Percentiles rank a stretch among this genome's conserved stretches.
Conservation (phyloP, 2,888 invertebrate genomes). For the Hirtodrosophila histrioides region DNA sequence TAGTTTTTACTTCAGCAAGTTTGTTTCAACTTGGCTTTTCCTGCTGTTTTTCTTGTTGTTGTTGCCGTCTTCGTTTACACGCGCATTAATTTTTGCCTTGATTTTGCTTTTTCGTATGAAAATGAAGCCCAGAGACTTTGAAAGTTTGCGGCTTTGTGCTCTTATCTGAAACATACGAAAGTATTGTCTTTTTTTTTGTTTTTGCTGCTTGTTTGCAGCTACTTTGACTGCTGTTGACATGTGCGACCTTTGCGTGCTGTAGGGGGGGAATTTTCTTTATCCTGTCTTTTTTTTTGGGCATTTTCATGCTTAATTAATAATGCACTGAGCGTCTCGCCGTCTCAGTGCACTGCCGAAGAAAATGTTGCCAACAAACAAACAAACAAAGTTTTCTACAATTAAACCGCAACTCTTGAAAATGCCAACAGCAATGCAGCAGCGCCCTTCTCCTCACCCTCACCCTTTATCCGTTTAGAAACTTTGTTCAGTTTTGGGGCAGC, state of each 20-base stretch:
- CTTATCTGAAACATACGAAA: conserved; percentile 21
- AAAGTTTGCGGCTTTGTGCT: conserved; percentile 41
- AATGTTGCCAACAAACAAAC: conserved; percentile 23
- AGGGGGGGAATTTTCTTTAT: background rate
- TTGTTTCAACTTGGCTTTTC: conserved; percentile 47
- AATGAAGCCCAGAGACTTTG: conserved; percentile 40
- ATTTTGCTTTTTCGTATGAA: conserved; percentile 27
- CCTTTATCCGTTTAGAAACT: conserved; percentile 7
- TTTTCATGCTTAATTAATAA: conserved; percentile 70
- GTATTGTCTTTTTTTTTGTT: conserved; percentile 9
- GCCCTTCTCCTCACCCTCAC: background rate
- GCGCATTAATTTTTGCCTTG: conserved; percentile 64
- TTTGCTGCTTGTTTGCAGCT: background rate
- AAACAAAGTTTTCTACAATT: conserved; percentile 43
- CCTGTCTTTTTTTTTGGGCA: conserved; percentile 7
- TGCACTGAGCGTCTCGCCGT: conserved; percentile 49
- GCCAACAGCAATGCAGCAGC: conserved; percentile 36
- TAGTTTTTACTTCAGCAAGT: conserved; percentile 48
- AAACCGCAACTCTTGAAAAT: conserved; percentile 39
- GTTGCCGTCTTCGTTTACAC: conserved; percentile 50
- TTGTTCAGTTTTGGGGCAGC: conserved; percentile 28
- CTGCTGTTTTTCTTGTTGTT: conserved; percentile 16
- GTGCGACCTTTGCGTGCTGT: conserved; percentile 33
- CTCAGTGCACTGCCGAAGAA: conserved; percentile 24
- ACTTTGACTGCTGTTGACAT: conserved; percentile 59